Percentiles rank a stretch among this genome's conserved stretches.
Conservation (phyloP, 2,888 invertebrate species). For the Chrysolina oricalcia region DNA sequence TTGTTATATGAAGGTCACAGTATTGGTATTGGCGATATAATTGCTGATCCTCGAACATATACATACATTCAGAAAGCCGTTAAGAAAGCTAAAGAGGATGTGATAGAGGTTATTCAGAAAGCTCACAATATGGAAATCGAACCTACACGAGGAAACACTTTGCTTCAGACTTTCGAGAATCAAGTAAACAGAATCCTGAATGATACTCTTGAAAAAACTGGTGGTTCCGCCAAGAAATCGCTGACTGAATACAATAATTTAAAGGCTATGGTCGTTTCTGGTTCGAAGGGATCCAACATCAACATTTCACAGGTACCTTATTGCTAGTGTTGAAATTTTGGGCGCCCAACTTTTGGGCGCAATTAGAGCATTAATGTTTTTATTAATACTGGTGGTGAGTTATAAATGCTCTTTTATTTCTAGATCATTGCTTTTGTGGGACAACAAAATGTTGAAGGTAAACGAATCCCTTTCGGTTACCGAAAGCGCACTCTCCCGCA, state of each 20-base stretch:
- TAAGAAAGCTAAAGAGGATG: constrained; percentile 98
- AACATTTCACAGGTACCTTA: constrained; percentile 93
- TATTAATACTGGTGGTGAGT: neutral
- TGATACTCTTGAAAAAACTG: constrained; percentile 99
- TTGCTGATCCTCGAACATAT: constrained; percentile 99
- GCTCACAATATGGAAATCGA: constrained; percentile 99
- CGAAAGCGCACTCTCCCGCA: constrained; percentile 98
- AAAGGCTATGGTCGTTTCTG: constrained; percentile 99
- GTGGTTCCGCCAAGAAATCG: constrained; percentile 99
- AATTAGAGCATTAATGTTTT: neutral
- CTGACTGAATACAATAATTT: constrained; percentile 99
- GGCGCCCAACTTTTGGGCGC: constrained; percentile 16
- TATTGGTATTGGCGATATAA: constrained; percentile 98
- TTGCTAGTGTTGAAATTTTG: neutral
- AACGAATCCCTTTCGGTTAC: constrained; percentile 99
- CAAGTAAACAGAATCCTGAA: constrained; percentile 98
- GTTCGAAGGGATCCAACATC: constrained; percentile 99
- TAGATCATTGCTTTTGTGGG: constrained; percentile 99
- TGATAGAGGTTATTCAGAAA: constrained; percentile 99
- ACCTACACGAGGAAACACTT: constrained; percentile 98
- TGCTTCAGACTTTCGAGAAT: constrained; percentile 99
- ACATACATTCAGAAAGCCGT: constrained; percentile 98
- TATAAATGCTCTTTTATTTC: constrained; percentile 8
- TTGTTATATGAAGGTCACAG: constrained; percentile 93
- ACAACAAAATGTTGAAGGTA: constrained; percentile 99